A percentile compares a stretch with the other conserved stretches of the same genome.
Evolutionary conservation across 2,888 invertebrate genomes (phyloP).

Genomic region (Spicauda simplicius): DNA sequence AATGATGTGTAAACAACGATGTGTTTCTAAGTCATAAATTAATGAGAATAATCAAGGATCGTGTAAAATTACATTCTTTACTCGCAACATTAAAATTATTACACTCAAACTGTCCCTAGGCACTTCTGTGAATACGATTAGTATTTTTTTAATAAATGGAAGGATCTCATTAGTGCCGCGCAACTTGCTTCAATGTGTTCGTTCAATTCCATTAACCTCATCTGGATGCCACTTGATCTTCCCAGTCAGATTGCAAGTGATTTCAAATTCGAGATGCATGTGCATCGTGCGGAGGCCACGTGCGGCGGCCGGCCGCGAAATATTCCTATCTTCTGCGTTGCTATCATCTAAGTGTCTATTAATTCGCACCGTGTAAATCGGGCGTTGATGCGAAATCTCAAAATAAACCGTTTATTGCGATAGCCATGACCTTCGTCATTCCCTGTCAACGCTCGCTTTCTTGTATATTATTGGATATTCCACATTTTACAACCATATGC

Average conservation of each 20-base stretch:
- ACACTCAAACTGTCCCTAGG: background rate
- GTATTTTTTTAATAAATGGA: background rate
- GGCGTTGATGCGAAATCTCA: conserved; percentile 35
- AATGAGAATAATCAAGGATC: no score
- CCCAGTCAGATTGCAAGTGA: conserved; percentile 1
- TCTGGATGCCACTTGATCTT: background rate
- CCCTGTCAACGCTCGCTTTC: conserved; percentile 35
- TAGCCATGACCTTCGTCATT: conserved; percentile 38
- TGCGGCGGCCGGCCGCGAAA: background rate
- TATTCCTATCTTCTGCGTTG: conserved; percentile 3
- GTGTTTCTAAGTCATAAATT: no score
- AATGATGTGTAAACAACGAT: no score
- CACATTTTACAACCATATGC: background rate
- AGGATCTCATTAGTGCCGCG: background rate
- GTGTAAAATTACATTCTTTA: no score
- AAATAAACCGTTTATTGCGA: conserved; percentile 41
- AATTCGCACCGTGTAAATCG: conserved; percentile 23
- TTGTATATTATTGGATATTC: conserved; percentile 13
- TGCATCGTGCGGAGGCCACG: conserved; percentile 2
- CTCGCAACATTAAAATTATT: no score
- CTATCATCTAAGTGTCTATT: conserved; percentile 29
- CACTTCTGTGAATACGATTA: background rate
- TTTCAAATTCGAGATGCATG: conserved; percentile 9
- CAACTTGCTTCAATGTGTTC: conserved; percentile 1
- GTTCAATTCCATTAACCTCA: conserved; percentile 8